Base-by-base conservation (phyloP, 2,797 vertebrate species). In the Mormyrus hasselquistii region DNA sequence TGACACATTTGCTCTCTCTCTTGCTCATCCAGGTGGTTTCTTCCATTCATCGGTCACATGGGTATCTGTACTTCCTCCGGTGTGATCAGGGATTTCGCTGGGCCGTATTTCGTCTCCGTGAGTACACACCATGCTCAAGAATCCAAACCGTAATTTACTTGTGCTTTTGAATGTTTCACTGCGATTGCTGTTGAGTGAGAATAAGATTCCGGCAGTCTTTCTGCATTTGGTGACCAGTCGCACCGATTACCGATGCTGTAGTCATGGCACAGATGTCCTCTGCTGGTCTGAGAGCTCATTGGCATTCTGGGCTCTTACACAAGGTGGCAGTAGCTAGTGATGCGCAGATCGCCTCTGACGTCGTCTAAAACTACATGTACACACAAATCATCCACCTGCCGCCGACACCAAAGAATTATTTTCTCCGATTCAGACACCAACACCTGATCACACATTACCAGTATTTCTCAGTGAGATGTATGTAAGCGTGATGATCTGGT, bases 21-120 rank as follows among this genome's bases (percentile, higher is more conserved):
- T 85, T 5, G 25, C 76, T 53, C 6, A 89, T n/a, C 47, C 92
- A 99, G 98, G 92, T 99, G 98, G 98, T 94, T 99, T 55, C 95
- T 99, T 93, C 98, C 98, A 0, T 97, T 99, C 93, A 98, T 99
- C 0, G 98, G 98, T 34, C 98, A 99, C 95, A 99, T 99, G 98
- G 98, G 98, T 16, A 99, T 99, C 95, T 99, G 98, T 93, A 99
- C 98, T 0, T 98, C 98, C 1, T 93, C 96, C 0, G 98, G 98
- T 65, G 93, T 99, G 92, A 99, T 99, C 91, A 95, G 98, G 34
- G 98, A 99, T 94, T 99, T 99, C 3, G 98, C 98, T 0, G 98
- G 98, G 87, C 98, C 98, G 0, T 99, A 99, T 92, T 99, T 97
- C 53, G 98, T 99, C 92, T 99, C 98, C 0, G 98, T 99, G 92